phyloP scores from a whole-genome alignment of 2,113 vertebrate species.

The Chlorodrepanis virens region DNA sequence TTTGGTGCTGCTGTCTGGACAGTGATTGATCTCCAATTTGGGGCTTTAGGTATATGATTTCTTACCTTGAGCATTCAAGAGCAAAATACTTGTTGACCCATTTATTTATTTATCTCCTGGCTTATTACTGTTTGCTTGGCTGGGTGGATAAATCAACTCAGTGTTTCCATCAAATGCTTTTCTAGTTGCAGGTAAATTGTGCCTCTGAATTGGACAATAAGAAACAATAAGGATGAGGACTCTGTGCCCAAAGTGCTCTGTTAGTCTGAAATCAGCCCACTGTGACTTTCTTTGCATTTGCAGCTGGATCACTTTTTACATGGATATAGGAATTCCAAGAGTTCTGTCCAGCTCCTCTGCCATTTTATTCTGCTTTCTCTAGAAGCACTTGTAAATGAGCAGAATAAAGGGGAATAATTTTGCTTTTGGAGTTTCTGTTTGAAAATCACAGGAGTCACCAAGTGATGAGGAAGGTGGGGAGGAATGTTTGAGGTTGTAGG shows the following conservation, averaged over 20 bases:
- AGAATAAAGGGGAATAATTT: not conserved
- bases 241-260: not conserved
- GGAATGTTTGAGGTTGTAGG: accelerated
- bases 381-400: not conserved
- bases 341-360: not conserved
- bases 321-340: not conserved
- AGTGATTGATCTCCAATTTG: not conserved
- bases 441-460: not conserved
- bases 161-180: not conserved
- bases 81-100: not conserved
- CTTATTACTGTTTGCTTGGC: not conserved
- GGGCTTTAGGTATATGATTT: not conserved
- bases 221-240: not conserved
- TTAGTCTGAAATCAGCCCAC: not conserved
- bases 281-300: not conserved
- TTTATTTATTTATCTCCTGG: not conserved
- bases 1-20: not conserved
- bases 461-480: not conserved
- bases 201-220: not conserved
- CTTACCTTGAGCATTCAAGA: not conserved
- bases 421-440: not conserved
- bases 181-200: not conserved
- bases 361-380: not conserved
- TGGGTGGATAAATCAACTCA: not conserved
- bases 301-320: not conserved